Base-by-base conservation (phyloP, 2,113 vertebrate genomes). In the Pheucticus melanocephalus region DNA sequence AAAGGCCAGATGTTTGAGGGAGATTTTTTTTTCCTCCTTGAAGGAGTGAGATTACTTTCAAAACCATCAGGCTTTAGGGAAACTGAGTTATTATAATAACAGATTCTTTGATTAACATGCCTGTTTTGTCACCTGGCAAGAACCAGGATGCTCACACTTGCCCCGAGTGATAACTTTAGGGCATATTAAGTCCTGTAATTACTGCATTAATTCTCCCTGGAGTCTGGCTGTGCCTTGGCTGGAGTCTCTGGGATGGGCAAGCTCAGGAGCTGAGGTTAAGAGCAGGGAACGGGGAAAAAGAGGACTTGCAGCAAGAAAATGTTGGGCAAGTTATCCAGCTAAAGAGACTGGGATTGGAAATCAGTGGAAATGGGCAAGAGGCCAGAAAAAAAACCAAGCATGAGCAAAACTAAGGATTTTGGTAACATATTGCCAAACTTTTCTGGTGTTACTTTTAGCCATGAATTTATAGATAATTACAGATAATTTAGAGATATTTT, bases 1-100 rank as follows among this genome's bases (percentile, higher is more conserved):
- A 90, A 94, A 84, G 68, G 69, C 82, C 92, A 90, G 90, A 94
- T 95, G 85, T 81, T 87, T 66, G 59, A 7, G 11, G 48, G 12
- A 71, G 15, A 22, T 13, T 45, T 59, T 56, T 88, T 70, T 81
- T 37, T 15, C 5, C 22, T 25, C 42, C 27, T 51, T 42, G 24
- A 83, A 95, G 42, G 8, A 78, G 16, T 22, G 40, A 81, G 56
- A 81, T 33, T 71, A 35, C 61, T 88, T 86, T 81, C 30, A 68
- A 78, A 90, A 64, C 13, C n/a, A 70, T 12, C 25, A 93, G n/a
- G 21, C 33, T 93, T 68, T 22, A 23, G 17, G 45, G 39, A 91
- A 94, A 61, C 2, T 5, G 47, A 18, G 39, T 63, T 93, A 65
- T 48, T 51, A 21, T 6, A 92, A 59, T 6, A 90, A 85, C 4